Percentiles rank a stretch among this genome's conserved stretches.
phyloP scores from a whole-genome alignment of 2,113 vertebrate species.

The Drymodes brunneopygia region DNA sequence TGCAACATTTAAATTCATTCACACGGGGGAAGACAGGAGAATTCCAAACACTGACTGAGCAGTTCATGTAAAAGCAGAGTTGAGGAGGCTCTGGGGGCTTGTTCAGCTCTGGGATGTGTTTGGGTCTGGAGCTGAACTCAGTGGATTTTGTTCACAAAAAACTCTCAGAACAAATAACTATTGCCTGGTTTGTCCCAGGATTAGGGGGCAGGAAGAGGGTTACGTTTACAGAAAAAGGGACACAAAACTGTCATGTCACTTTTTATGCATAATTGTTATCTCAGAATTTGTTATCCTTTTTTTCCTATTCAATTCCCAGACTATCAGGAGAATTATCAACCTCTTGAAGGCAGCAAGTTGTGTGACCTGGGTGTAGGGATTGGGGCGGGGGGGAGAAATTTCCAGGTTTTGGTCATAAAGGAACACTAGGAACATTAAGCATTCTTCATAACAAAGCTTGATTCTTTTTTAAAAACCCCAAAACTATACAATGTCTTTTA shows the following conservation, averaged over 20 bases:
- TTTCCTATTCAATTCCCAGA: background rate
- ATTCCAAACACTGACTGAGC: background rate
- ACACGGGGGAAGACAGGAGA: background rate
- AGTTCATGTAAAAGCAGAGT: background rate
- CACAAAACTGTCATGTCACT: background rate
- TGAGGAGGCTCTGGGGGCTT: background rate
- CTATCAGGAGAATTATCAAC: background rate
- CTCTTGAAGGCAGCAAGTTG: background rate
- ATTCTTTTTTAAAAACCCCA: background rate
- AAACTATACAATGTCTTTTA: background rate
- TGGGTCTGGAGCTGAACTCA: background rate
- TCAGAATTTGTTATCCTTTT: background rate
- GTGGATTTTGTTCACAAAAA: background rate
- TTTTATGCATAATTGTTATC: background rate
- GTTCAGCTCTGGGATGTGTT: background rate
- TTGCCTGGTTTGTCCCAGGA: background rate
- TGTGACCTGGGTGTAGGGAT: background rate
- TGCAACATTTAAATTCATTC: background rate
- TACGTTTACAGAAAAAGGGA: background rate
- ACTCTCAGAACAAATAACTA: background rate
- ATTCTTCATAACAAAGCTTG: background rate
- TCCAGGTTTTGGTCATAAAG: background rate
- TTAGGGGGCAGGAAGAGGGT: background rate
- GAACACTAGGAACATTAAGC: background rate
- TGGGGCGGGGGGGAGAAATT: rapidly evolving